These are phyloP conservation scores for Acanthochromis polyacanthus DNA, from an alignment of 2,113 vertebrate genomes.

Conservation along the genomic window DNA sequence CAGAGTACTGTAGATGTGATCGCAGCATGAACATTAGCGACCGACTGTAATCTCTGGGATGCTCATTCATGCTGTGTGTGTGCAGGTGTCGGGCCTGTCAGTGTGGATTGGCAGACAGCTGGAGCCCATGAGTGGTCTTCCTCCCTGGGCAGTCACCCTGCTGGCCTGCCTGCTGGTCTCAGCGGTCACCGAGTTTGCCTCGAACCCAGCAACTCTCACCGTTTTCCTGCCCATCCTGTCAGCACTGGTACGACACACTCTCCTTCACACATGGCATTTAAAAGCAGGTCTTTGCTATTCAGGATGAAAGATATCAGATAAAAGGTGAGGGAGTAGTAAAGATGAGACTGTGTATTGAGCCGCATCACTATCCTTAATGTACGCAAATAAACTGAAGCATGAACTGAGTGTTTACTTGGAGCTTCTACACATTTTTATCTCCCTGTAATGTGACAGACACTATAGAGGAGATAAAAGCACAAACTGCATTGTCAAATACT, in stretches of 20 bases:
- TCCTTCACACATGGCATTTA: background rate
- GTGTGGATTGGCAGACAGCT: constrained; percentile 97
- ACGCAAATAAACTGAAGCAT: no score
- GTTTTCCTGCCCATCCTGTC: constrained; percentile 98
- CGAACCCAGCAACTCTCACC: constrained; percentile 97
- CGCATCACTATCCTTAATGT: no score
- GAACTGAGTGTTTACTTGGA: no score
- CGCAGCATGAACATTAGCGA: no score
- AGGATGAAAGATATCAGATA: no score
- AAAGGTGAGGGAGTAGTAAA: no score
- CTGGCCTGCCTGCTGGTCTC: constrained; percentile 96
- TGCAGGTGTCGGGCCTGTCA: constrained; percentile 91
- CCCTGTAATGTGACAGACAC: no score
- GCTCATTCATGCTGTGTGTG: background rate
- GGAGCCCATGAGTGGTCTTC: constrained; percentile 95
- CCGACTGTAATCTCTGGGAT: background rate
- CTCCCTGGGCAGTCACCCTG: constrained; percentile 94
- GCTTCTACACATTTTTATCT: no score
- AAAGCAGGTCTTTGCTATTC: background rate
- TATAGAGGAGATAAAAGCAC: no score
- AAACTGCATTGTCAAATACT: no score
- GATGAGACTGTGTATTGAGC: no score
- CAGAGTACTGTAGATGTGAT: no score
- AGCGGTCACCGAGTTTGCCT: constrained; percentile 96
- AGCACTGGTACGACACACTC: constrained; percentile 87